Percentiles rank a stretch among this genome's conserved stretches.
Evolutionary conservation across 2,888 invertebrate species (phyloP).

Genomic region (Baronia brevicornis): DNA sequence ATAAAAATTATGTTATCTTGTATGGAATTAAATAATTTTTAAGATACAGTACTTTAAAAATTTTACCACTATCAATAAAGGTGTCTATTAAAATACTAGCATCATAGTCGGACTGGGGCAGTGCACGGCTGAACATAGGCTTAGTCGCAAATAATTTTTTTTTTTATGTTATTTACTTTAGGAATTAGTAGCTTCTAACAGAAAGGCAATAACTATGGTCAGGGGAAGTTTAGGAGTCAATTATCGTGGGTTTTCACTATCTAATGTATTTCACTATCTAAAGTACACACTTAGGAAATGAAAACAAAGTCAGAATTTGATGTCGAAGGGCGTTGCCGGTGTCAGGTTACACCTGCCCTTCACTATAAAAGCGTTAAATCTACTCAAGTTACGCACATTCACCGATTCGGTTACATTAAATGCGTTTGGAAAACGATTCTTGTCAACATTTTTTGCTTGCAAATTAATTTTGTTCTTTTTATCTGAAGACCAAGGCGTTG

Average conservation of each 20-base stretch:
- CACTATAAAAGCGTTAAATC: conserved; percentile 56
- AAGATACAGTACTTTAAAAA: too few relatives aligned
- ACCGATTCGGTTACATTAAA: conserved; percentile 27
- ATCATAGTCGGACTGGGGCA: too few relatives aligned
- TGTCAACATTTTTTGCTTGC: conserved; percentile 4
- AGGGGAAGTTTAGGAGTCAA: conserved; percentile 14
- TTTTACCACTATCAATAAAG: too few relatives aligned
- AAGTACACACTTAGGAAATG: conserved; percentile 66
- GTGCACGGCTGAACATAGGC: too few relatives aligned
- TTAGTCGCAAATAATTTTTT: too few relatives aligned
- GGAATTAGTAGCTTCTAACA: too few relatives aligned
- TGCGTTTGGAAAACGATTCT: conserved; percentile 2
- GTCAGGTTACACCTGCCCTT: conserved; percentile 61
- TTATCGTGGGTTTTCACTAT: conserved; percentile 21
- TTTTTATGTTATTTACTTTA: too few relatives aligned
- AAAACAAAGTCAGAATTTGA: conserved; percentile 43
- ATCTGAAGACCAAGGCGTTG: too few relatives aligned
- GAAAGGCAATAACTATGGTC: too few relatives aligned
- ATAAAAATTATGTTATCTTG: conserved; percentile 5
- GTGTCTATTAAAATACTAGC: too few relatives aligned
- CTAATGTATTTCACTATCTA: conserved; percentile 40
- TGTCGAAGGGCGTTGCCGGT: conserved; percentile 46
- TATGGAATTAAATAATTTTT: too few relatives aligned
- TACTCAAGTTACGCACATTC: conserved; percentile 56
- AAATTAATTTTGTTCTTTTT: too few relatives aligned